A percentile compares a stretch with the other conserved stretches of the same genome.
Evolutionary conservation across 2,888 invertebrate species (phyloP).

Genomic region (Lasioglossum villosulum): DNA sequence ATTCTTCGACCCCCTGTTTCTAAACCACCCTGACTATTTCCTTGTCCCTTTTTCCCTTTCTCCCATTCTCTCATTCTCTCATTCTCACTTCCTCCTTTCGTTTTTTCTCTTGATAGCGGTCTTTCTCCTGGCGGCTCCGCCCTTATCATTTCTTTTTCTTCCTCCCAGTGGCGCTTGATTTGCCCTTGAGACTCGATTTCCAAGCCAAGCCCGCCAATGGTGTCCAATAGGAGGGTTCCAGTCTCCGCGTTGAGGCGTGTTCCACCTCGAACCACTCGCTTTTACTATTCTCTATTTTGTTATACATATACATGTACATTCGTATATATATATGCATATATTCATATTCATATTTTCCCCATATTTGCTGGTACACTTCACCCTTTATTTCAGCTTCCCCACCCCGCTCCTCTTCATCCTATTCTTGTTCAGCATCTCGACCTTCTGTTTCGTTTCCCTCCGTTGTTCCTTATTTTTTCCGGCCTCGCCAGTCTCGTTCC

Average conservation of each 20-base stretch:
- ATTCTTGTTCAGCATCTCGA: slow-evolving; percentile 1
- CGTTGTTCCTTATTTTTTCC: slow-evolving; percentile 17
- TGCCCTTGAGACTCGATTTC: slow-evolving; percentile 77
- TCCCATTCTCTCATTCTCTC: neutral
- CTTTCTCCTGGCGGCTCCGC: slow-evolving; percentile 49
- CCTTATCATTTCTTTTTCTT: slow-evolving; percentile 67
- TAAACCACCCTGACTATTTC: neutral
- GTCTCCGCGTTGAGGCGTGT: slow-evolving; percentile 58
- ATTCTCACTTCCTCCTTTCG: slow-evolving; percentile 1
- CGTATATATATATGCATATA: neutral
- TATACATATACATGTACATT: neutral
- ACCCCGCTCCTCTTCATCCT: neutral
- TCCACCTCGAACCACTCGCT: slow-evolving; percentile 8
- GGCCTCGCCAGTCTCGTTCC: slow-evolving; percentile 41
- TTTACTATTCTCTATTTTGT: slow-evolving; percentile 6
- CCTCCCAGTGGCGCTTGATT: slow-evolving; percentile 58
- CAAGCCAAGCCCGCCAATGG: slow-evolving; percentile 52
- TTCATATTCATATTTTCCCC: neutral
- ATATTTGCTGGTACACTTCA: neutral
- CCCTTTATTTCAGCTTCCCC: neutral
- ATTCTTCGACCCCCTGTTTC: neutral
- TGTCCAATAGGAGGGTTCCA: slow-evolving; percentile 73
- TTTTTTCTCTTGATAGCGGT: slow-evolving; percentile 27
- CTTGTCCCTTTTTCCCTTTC: neutral
- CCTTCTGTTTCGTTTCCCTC: neutral